Conservation (phyloP, 64 coral and sea anemone species). For the Pocillopora damicornis region DNA sequence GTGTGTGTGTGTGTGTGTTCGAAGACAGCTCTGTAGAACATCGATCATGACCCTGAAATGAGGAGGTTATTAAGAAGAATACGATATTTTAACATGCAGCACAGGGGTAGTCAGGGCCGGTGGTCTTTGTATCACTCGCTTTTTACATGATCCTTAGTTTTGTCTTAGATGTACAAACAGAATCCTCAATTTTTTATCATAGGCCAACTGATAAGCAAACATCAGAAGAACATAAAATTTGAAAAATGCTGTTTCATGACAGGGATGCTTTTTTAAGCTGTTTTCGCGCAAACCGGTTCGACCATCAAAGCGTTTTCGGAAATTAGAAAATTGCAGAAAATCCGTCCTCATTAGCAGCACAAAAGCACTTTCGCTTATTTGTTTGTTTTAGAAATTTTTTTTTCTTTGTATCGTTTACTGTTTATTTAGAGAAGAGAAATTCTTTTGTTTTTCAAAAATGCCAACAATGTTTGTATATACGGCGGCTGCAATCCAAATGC, state of each 20-base stretch:
- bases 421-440: neutral
- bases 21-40: too few species aligned
- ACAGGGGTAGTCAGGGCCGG: too few species aligned
- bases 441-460: neutral
- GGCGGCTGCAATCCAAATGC: neutral
- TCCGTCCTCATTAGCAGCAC: neutral
- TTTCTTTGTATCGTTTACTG: neutral
- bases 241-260: neutral
- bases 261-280: neutral
- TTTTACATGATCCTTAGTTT: too few species aligned
- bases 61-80: too few species aligned
- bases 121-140: too few species aligned
- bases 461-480: neutral
- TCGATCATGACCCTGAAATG: too few species aligned
- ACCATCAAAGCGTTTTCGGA: neutral
- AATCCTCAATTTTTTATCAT: constrained; percentile 32
- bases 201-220: constrained; percentile 66
- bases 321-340: neutral
- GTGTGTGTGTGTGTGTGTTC: too few species aligned
- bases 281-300: neutral
- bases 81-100: too few species aligned
- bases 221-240: constrained; percentile 48
- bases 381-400: neutral
- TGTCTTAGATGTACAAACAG: too few species aligned
- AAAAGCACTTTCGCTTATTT: neutral